Conservation (phyloP, 2,888 invertebrate genomes). For the Ariolimax columbianus region DNA sequence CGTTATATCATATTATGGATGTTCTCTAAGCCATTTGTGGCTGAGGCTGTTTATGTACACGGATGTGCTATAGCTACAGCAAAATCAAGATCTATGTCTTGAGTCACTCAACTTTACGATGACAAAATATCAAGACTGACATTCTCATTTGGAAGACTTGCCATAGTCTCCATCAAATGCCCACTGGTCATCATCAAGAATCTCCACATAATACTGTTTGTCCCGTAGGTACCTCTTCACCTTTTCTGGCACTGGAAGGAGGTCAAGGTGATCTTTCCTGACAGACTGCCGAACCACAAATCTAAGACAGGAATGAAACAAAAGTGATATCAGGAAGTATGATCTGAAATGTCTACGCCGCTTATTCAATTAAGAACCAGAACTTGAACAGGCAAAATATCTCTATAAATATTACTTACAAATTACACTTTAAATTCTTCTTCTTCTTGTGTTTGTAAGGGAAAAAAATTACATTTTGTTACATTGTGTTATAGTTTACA, state of each 20-base stretch:
- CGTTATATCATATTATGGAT: no score
- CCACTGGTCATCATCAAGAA: conserved; percentile 62
- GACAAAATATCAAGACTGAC: neutral
- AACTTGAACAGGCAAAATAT: neutral
- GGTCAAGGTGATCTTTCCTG: conserved; percentile 84
- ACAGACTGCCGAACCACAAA: conserved; percentile 86
- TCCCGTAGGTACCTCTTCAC: conserved; percentile 76
- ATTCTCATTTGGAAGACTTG: conserved; percentile 6
- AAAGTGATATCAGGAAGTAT: neutral
- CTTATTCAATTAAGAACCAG: neutral
- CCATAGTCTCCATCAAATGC: conserved; percentile 35
- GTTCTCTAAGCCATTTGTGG: no score
- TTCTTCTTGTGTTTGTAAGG: no score
- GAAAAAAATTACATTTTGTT: no score
- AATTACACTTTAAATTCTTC: no score
- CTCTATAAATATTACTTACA: neutral
- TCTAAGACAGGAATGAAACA: conserved; percentile 77
- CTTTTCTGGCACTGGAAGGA: conserved; percentile 83
- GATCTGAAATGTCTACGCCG: neutral
- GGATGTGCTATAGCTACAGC: no score
- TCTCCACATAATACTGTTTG: conserved; percentile 76
- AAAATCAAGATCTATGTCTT: no score
- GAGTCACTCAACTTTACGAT: no score
- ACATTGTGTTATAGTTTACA: no score
- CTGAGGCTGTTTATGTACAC: no score